These are phyloP conservation scores for Drosophila nebulosa DNA, from an alignment of 1,140 invertebrate species.

Conservation along the genomic window DNA sequence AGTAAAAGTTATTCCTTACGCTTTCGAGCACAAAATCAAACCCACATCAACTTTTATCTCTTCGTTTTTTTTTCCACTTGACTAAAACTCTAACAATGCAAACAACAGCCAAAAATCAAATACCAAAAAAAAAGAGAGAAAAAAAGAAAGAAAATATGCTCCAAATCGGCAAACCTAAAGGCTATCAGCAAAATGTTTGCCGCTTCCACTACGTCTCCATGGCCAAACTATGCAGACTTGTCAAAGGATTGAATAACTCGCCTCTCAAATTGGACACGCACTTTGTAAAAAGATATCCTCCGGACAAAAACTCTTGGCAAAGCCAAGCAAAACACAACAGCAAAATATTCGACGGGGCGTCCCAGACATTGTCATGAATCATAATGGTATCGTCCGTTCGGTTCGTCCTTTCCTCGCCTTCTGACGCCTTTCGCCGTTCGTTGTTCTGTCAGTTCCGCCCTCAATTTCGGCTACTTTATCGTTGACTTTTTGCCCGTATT, in stretches of 20 bases:
- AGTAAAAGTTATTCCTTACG: background rate
- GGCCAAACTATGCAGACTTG: conserved; percentile 52
- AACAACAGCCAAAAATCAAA: conserved; percentile 55
- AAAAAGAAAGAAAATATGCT: conserved; percentile 40
- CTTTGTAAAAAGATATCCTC: conserved; percentile 54
- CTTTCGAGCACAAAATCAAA: conserved; percentile 15
- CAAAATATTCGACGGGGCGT: conserved; percentile 14
- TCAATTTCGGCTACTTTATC: conserved; percentile 49
- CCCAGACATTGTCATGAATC: conserved; percentile 69
- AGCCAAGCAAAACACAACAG: conserved; percentile 42
- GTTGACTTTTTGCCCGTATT: conserved; percentile 69
- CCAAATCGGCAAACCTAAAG: conserved; percentile 32
- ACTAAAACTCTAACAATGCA: conserved; percentile 26
- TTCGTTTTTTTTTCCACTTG: conserved; percentile 28
- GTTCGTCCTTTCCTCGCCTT: background rate
- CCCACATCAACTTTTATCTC: conserved; percentile 46
- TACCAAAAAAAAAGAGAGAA: conserved; percentile 39
- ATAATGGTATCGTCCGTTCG: conserved; percentile 51
- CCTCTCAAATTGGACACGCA: conserved; percentile 71
- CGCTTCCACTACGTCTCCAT: background rate
- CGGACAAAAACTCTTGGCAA: conserved; percentile 6
- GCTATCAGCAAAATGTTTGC: conserved; percentile 31
- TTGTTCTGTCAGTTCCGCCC: conserved; percentile 2
- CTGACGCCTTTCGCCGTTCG: background rate
- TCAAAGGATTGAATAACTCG: conserved; percentile 72